Evolutionary conservation across 2,113 vertebrate genomes (phyloP), one percentile per base, ranked within the genome.

Genomic region (Salvator merianae): DNA sequence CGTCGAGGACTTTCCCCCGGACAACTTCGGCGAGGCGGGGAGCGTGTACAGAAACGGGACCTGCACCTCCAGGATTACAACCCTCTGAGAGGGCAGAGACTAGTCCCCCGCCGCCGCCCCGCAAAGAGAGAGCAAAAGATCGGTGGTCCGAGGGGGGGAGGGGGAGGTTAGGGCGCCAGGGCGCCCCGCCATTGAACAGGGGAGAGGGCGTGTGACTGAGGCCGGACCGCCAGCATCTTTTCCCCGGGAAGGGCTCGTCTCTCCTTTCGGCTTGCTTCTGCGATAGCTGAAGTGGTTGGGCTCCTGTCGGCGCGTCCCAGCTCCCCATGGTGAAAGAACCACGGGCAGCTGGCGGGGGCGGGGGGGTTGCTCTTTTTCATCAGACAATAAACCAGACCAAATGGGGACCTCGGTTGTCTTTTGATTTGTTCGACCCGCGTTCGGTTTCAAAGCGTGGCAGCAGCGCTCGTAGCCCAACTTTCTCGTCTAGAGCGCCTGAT

Each of bases 11-110:
- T 97, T 97, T 79, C 97, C 97, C 87, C 95, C 94, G 1, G 97
- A 97, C 92, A 96, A 97, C 84, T 89, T 96, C 94, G 76, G 76
- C 4, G 97, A 98, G 86, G 96, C 96, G 3, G 96, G 96, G 43
- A 96, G 96, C 83, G 93, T 95, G 85, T 98, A 96, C 89, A 96
- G 96, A 62, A 98, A 98, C 1, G 97, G 97, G 82, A 98, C 97
- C 36, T 98, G 97, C 89, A 96, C 97, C 76, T 98, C 97, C 73
- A 94, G 97, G 91, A 97, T 96, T 93, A 96, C 95, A 14, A 96
- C 96, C 1, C 96, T 96, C 89, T 96, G 92, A 96, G 90, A 86
- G 81, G 40, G 30, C 66, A 36, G 82, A 59, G 16, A 59, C 12
- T 3, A 55, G 18, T 4, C 83, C 32, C 75, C 34, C 71, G 2